Evolutionary conservation across 2,888 invertebrate species (phyloP).

Genomic region (Thereva unica): DNA sequence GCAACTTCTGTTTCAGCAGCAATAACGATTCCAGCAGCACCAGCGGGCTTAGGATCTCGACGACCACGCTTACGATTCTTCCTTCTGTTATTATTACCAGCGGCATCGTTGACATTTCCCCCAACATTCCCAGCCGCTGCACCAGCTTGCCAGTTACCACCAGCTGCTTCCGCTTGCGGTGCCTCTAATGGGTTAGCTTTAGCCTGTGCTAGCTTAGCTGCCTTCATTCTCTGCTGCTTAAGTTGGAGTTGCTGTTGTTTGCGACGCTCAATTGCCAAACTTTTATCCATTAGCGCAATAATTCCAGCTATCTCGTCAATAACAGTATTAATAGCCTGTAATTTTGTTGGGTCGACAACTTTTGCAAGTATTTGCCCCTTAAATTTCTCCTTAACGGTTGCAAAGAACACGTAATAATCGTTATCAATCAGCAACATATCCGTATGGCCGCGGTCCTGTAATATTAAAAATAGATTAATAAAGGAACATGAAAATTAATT

Average conservation of each 20-base stretch:
- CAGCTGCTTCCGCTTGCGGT: neutral
- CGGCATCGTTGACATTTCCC: no score
- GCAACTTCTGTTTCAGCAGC: neutral
- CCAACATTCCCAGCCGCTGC: no score
- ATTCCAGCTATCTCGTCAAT: slow-evolving; percentile 16
- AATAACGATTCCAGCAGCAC: neutral
- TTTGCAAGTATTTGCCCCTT: slow-evolving; percentile 39
- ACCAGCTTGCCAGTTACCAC: neutral
- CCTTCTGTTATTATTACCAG: no score
- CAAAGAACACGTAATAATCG: slow-evolving; percentile 40
- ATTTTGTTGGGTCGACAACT: slow-evolving; percentile 35
- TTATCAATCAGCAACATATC: slow-evolving; percentile 39
- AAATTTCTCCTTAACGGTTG: slow-evolving; percentile 39
- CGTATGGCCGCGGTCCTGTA: slow-evolving; percentile 38
- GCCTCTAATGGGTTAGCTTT: neutral
- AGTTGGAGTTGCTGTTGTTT: neutral
- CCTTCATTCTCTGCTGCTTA: slow-evolving; percentile 10
- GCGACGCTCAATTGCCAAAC: slow-evolving; percentile 2
- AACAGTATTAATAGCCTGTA: slow-evolving; percentile 26
- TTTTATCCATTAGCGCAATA: slow-evolving; percentile 17
- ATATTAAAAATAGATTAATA: slow-evolving; percentile 9
- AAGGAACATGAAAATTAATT: neutral
- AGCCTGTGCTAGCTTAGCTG: slow-evolving; percentile 1
- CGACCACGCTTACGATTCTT: no score
- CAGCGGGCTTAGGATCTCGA: no score